Percentiles rank a stretch among this genome's conserved stretches.
These are phyloP conservation scores for Pollenia amentaria DNA, from an alignment of 2,888 invertebrate species.

Conservation along the genomic window DNA sequence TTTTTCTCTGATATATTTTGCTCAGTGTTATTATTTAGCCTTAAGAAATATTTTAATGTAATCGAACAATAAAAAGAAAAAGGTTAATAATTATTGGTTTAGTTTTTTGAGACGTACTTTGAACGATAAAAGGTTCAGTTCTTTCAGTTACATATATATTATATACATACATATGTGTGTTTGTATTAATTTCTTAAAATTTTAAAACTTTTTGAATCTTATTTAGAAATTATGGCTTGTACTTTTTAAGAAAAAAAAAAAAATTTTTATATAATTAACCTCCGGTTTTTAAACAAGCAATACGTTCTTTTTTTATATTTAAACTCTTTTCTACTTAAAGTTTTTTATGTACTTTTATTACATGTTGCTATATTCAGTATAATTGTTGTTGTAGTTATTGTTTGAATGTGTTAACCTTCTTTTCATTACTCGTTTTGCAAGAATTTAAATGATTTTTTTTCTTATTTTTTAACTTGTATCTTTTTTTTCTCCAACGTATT, in stretches of 20 bases:
- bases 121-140: conserved; percentile 35
- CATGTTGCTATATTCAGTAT: neutral
- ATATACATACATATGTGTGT: neutral
- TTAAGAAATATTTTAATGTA: neutral
- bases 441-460: conserved; percentile 56
- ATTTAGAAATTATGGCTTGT: conserved; percentile 47
- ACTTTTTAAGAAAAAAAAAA: conserved; percentile 1
- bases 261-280: conserved; percentile 48
- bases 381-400: conserved; percentile 41
- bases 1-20: too few species aligned
- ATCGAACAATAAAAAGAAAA: conserved; percentile 8
- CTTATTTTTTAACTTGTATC: conserved; percentile 39
- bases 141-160: neutral
- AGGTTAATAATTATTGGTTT: conserved; percentile 6
- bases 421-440: conserved; percentile 71
- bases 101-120: neutral
- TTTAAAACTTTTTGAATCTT: neutral
- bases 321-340: conserved; percentile 10
- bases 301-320: conserved; percentile 58
- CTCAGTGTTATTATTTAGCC: too few species aligned
- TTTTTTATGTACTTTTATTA: neutral
- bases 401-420: conserved; percentile 70
- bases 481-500: conserved; percentile 32
- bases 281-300: conserved; percentile 56
- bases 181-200: conserved; percentile 28